Percentiles rank a stretch among this genome's conserved stretches.
phyloP scores from a whole-genome alignment of 2,888 invertebrate species.

The Carabus problematicus region DNA sequence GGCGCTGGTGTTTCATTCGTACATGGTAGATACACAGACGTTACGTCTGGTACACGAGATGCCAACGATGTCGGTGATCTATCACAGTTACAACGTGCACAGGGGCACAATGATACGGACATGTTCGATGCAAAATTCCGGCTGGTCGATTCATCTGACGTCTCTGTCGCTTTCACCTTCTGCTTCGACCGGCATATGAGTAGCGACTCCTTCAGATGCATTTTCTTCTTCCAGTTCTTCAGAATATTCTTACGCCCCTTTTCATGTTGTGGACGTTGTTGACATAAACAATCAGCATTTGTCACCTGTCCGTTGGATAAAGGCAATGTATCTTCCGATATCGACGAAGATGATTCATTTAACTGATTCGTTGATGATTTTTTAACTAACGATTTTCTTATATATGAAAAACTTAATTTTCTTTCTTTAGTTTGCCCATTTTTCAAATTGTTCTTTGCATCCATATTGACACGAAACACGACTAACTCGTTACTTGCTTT shows the following conservation, averaged over 20 bases:
- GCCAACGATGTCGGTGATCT: slow-evolving; percentile 22
- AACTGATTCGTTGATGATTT: slow-evolving; percentile 20
- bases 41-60: slow-evolving; percentile 29
- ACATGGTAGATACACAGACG: slow-evolving; percentile 18
- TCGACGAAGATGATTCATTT: slow-evolving; percentile 29
- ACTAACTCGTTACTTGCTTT: slow-evolving; percentile 15
- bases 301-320: slow-evolving; percentile 30
- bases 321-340: slow-evolving; percentile 22
- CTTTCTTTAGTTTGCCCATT: slow-evolving; percentile 38
- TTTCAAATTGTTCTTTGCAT: slow-evolving; percentile 36
- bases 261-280: slow-evolving; percentile 28
- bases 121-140: slow-evolving; percentile 21
- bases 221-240: slow-evolving; percentile 38
- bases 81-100: slow-evolving; percentile 39
- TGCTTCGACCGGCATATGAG: slow-evolving; percentile 36
- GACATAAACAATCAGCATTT: slow-evolving; percentile 30
- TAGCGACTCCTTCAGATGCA: slow-evolving; percentile 37
- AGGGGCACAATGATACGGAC: slow-evolving; percentile 24
- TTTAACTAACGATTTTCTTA: slow-evolving; percentile 34
- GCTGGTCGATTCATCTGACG: slow-evolving; percentile 35
- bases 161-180: slow-evolving; percentile 32
- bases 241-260: slow-evolving; percentile 36
- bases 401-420: slow-evolving; percentile 39
- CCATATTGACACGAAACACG: slow-evolving; percentile 35
- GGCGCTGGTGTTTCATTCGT: slow-evolving; percentile 27